phyloP scores from a whole-genome alignment of 2,888 invertebrate species.

The Ecliptopera silaceata region DNA sequence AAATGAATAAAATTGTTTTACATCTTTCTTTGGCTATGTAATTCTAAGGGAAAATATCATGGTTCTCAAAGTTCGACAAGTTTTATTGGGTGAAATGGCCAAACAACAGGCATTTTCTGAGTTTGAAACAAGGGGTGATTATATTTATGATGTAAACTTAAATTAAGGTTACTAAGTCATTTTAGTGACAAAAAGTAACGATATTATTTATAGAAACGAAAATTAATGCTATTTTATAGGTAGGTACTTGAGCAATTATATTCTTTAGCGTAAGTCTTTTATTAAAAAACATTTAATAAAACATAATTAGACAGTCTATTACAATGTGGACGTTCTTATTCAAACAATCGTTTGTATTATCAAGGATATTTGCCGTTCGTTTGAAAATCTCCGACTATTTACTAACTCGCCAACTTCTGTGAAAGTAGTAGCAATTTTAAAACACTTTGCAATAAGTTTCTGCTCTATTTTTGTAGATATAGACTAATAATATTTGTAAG shows the following conservation, averaged over 20 bases:
- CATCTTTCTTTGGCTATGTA: too few relatives aligned
- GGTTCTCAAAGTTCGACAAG: background rate
- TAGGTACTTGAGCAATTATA: too few relatives aligned
- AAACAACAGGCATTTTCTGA: constrained; percentile 4
- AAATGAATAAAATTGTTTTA: too few relatives aligned
- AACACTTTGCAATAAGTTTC: too few relatives aligned
- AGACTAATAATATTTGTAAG: too few relatives aligned
- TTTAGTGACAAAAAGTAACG: background rate
- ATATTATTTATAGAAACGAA: background rate
- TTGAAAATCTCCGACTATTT: constrained; percentile 26
- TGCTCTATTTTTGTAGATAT: too few relatives aligned
- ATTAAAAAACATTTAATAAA: too few relatives aligned
- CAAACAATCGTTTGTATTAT: constrained; percentile 34
- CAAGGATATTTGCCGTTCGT: constrained; percentile 30
- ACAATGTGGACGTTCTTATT: constrained; percentile 30
- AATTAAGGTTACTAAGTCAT: too few relatives aligned
- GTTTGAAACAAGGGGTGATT: background rate
- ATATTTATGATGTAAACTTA: background rate
- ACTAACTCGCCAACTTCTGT: constrained; percentile 14
- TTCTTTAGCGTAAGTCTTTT: too few relatives aligned
- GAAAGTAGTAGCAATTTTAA: too few relatives aligned
- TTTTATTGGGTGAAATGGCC: background rate
- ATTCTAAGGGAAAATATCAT: too few relatives aligned
- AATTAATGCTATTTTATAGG: background rate
- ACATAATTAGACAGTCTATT: constrained; percentile 8